These are phyloP conservation scores for Aplysia californica DNA, from an alignment of 1,140 invertebrate genomes.

Conservation along the genomic window DNA sequence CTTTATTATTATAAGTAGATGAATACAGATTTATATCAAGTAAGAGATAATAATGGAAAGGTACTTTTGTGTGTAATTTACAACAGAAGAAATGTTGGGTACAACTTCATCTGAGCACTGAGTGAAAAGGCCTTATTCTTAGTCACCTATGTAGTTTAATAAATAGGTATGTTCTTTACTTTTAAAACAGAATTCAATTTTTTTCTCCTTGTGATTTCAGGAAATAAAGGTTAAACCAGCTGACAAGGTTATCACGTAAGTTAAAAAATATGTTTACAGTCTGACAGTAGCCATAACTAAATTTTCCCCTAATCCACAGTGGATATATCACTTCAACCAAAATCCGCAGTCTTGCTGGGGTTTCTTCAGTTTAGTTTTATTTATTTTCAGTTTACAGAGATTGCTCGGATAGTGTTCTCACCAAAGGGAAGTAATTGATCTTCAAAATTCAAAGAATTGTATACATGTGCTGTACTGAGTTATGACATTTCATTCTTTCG, in stretches of 20 bases:
- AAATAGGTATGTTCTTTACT: not conserved
- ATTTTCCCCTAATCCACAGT: not conserved
- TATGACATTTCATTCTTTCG: too few species aligned
- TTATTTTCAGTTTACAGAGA: not conserved
- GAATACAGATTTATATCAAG: too few species aligned
- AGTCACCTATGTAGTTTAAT: not conserved
- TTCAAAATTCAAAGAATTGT: too few species aligned
- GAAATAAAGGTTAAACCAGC: constrained; percentile 36
- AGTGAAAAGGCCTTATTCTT: not conserved
- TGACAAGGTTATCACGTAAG: constrained; percentile 43
- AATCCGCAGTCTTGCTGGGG: too few species aligned
- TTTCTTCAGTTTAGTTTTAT: too few species aligned
- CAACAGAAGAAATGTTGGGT: not conserved
- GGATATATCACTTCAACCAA: not conserved
- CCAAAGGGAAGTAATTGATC: not conserved
- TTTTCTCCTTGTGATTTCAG: not conserved
- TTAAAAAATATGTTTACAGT: not conserved
- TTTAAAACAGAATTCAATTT: not conserved
- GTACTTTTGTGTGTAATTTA: not conserved
- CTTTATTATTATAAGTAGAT: too few species aligned
- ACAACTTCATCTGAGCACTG: too few species aligned
- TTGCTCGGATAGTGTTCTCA: not conserved
- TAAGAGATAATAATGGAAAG: not conserved
- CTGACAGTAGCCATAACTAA: not conserved
- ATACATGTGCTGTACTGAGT: too few species aligned